Percentiles rank a stretch among this genome's conserved stretches.
Conservation (phyloP, 2,113 vertebrate genomes). For the Ageneiosus marmoratus region DNA sequence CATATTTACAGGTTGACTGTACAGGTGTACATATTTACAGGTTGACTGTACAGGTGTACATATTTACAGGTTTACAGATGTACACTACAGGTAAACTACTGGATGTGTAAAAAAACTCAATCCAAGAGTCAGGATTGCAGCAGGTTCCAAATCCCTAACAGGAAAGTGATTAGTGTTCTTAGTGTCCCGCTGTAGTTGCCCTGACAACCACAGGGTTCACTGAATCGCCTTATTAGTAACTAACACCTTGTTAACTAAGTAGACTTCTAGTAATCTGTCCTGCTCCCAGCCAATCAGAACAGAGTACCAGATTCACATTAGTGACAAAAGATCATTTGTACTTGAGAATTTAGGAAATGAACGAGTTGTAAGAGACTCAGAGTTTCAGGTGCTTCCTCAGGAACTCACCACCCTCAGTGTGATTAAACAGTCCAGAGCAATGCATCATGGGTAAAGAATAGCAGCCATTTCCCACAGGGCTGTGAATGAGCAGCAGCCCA, state of each 20-base stretch:
- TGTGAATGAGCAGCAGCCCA: slow-evolving; percentile 26
- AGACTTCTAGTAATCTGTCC: not conserved
- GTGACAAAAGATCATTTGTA: not conserved
- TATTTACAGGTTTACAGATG: no score
- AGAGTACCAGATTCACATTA: not conserved
- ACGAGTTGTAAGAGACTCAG: not conserved
- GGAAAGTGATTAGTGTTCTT: not conserved
- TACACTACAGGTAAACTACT: not conserved
- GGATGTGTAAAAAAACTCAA: not conserved
- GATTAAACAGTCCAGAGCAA: slow-evolving; percentile 26
- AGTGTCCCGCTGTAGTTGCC: not conserved
- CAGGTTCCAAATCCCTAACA: not conserved
- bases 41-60: no score
- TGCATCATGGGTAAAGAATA: slow-evolving; percentile 46
- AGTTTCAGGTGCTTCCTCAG: not conserved
- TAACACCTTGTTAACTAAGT: not conserved
- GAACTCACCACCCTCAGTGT: not conserved
- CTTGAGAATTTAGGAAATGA: not conserved
- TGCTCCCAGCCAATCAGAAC: not conserved
- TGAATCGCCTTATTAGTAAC: not conserved
- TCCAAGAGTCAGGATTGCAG: not conserved
- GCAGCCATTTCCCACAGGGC: slow-evolving; percentile 8
- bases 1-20: not conserved
- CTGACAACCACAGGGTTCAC: not conserved
- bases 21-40: not conserved